Evolutionary conservation across 2,888 invertebrate genomes (phyloP).

Genomic region (Allophyes oxyacanthae): DNA sequence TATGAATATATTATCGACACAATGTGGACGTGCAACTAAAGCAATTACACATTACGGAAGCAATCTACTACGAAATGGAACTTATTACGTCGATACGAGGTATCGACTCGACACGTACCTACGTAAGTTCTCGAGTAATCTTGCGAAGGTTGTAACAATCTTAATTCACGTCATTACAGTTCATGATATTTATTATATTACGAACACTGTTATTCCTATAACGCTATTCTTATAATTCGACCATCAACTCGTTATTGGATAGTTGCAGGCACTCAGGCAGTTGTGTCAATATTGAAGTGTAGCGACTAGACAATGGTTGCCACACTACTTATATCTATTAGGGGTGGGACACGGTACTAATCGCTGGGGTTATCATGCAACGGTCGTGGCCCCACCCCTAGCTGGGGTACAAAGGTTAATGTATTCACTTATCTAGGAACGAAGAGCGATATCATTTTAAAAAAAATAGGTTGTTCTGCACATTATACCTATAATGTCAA

Average conservation of each 20-base stretch:
- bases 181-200: slow-evolving; percentile 54
- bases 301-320: slow-evolving; percentile 45
- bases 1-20: slow-evolving; percentile 58
- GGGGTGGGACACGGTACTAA: slow-evolving; percentile 64
- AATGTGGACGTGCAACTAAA: slow-evolving; percentile 52
- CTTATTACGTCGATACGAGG: slow-evolving; percentile 67
- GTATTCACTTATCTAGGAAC: slow-evolving; percentile 76
- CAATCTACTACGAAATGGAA: slow-evolving; percentile 70
- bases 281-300: slow-evolving; percentile 48
- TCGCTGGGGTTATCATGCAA: slow-evolving; percentile 70
- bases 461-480: no score
- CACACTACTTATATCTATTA: slow-evolving; percentile 43
- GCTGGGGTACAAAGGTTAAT: slow-evolving; percentile 78
- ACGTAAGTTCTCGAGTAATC: slow-evolving; percentile 68
- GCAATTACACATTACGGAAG: slow-evolving; percentile 78
- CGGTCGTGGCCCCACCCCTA: slow-evolving; percentile 67
- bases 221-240: slow-evolving; percentile 15
- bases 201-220: slow-evolving; percentile 35
- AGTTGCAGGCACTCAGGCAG: slow-evolving; percentile 13
- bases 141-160: slow-evolving; percentile 60
- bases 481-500: no score
- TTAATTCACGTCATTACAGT: slow-evolving; percentile 66
- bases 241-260: slow-evolving; percentile 17
- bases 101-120: slow-evolving; percentile 55
- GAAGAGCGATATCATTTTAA: no score